Base-by-base conservation (phyloP, 2,888 invertebrate genomes). In the Eustalomyia histrio region DNA sequence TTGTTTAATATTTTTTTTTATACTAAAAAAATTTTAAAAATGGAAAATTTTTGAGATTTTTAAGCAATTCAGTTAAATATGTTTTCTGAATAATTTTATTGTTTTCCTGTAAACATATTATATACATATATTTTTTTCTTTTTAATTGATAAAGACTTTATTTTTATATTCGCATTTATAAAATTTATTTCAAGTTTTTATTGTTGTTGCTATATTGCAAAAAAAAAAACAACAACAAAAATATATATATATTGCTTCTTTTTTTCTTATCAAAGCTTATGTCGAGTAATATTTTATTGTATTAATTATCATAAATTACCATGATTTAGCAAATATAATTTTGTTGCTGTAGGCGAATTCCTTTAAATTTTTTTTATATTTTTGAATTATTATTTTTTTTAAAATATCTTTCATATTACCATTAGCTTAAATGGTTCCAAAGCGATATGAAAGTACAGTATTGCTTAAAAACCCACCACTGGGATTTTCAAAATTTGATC, bases 231-330 rank as follows among this genome's bases (percentile, higher is more conserved):
- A n/a, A n/a, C n/a, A n/a, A 29, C 29, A 29, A 29, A 29, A n/a
- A n/a, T n/a, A n/a, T n/a, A n/a, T n/a, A 29, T 29, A 29, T 1
- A 6, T 53, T 14, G 61, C 43, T 63, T 63, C 29, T 60, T 10
- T 9, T 18, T n/a, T 29, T 47, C 68, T 74, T 79, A 68, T 68
- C 73, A 29, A 39, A 43, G 50, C 43, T 43, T 72, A 10, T 55
- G 29, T 29, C 24, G 24, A 2, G 24, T 24, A 24, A 14, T 52
- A 7, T 35, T 33, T 35, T 50, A 52, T 60, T 71, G 50, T 50
- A 33, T 57, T 68, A 29, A 68, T 68, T 57, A 53, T 47, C 57
- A 58, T 60, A 47, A 60, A 69, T 60, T 39, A 68, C 60, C 58
- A 43, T 58, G 43, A 69, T 60, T 50, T 43, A 17, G 17, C 16